phyloP scores from a whole-genome alignment of 1,140 invertebrate species.

The Spodoptera frugiperda region DNA sequence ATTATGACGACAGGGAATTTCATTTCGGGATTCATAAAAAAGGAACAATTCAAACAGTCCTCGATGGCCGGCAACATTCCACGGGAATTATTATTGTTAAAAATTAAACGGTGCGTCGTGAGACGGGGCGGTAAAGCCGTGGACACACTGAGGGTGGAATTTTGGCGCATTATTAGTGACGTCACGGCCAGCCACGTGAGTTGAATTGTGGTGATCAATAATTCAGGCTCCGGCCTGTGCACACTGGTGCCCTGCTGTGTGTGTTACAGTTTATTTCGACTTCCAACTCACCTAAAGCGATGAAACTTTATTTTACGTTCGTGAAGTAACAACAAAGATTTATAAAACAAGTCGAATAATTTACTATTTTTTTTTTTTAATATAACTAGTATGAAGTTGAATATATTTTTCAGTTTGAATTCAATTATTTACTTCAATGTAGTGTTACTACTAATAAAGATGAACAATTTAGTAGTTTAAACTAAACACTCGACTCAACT shows the following conservation, averaged over 20 bases:
- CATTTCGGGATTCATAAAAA: not conserved
- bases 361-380: no score
- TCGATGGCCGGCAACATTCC: constrained; percentile 11
- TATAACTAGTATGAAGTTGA: no score
- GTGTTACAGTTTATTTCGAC: constrained; percentile 9
- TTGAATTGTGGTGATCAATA: constrained; percentile 43
- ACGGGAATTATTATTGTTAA: constrained; percentile 15
- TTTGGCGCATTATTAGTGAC: constrained; percentile 38
- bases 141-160: not conserved
- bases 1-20: constrained; percentile 3
- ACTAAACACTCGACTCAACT: no score
- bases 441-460: no score
- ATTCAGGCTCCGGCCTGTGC: constrained; percentile 16
- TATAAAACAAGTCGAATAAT: no score
- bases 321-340: not conserved
- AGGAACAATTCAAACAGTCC: not conserved
- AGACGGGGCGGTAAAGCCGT: constrained; percentile 4
- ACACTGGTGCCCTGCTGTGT: not conserved
- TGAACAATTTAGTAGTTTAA: no score
- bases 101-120: not conserved
- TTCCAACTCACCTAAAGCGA: not conserved
- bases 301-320: not conserved
- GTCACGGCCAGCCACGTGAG: constrained; percentile 27
- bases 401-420: no score
- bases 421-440: no score